Evolutionary conservation across 2,888 invertebrate genomes (phyloP).

Genomic region (Leistus spinibarbis): DNA sequence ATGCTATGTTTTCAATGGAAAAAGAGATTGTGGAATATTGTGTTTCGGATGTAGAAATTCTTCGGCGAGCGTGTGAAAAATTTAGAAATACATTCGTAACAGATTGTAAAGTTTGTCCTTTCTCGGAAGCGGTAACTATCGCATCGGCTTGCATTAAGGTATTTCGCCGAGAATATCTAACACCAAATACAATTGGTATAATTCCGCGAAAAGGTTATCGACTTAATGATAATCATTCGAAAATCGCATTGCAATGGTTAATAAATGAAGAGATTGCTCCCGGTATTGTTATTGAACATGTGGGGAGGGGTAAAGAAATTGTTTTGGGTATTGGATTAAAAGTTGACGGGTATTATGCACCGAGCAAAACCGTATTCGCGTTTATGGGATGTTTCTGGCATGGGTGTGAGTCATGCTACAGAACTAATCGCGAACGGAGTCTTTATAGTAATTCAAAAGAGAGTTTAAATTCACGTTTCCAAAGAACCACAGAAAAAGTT

Average conservation of each 20-base stretch:
- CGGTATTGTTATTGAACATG: constrained; percentile 31
- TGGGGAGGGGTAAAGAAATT: constrained; percentile 20
- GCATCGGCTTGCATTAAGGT: no score
- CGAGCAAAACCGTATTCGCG: neutral
- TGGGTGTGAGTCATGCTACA: neutral
- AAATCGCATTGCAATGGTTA: constrained; percentile 40
- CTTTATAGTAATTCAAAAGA: neutral
- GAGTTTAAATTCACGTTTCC: neutral
- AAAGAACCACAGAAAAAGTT: neutral
- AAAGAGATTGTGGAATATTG: no score
- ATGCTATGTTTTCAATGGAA: no score
- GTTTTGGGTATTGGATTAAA: neutral
- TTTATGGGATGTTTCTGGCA: constrained; percentile 2
- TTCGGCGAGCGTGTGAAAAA: no score
- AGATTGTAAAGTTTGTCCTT: no score
- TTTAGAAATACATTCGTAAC: no score
- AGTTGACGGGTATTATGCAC: neutral
- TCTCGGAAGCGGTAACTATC: no score
- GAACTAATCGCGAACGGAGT: neutral
- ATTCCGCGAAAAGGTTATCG: constrained; percentile 47
- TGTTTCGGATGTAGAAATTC: no score
- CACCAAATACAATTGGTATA: constrained; percentile 46
- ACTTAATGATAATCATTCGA: constrained; percentile 44
- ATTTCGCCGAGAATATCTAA: no score
- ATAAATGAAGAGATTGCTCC: constrained; percentile 35